Evolutionary conservation across 2,113 vertebrate genomes (phyloP).

Genomic region (Spilogale gracilis): DNA sequence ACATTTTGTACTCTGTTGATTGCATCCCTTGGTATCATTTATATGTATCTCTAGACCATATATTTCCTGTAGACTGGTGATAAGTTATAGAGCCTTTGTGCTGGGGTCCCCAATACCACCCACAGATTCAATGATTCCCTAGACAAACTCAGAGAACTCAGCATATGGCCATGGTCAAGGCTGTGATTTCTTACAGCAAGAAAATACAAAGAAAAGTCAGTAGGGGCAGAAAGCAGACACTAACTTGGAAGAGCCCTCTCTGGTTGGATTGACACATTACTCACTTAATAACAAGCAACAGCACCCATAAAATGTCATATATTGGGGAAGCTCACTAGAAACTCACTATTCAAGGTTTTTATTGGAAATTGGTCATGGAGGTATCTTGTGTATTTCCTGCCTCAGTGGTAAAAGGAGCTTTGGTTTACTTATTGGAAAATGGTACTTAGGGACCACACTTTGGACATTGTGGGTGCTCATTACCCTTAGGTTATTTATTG

Average conservation of each 20-base stretch:
- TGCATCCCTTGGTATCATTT: background rate
- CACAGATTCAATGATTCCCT: background rate
- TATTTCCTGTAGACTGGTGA: background rate
- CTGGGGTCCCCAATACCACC: background rate
- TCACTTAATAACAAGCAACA: background rate
- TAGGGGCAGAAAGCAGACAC: background rate
- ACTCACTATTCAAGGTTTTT: background rate
- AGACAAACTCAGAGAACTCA: background rate
- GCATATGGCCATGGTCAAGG: background rate
- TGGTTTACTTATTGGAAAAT: background rate
- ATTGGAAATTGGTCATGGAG: background rate
- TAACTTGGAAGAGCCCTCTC: background rate
- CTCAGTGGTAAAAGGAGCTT: background rate
- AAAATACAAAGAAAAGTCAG: background rate
- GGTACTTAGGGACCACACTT: background rate
- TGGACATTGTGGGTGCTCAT: background rate
- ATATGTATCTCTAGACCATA: background rate
- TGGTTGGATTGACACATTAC: background rate
- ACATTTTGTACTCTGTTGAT: background rate
- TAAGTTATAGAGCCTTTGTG: background rate
- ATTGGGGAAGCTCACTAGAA: background rate
- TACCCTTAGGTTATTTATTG: background rate
- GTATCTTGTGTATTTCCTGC: background rate
- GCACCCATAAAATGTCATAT: background rate
- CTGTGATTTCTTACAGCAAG: background rate